Conservation (phyloP, 2,797 vertebrate species). For the Chrysocyon brachyurus region DNA sequence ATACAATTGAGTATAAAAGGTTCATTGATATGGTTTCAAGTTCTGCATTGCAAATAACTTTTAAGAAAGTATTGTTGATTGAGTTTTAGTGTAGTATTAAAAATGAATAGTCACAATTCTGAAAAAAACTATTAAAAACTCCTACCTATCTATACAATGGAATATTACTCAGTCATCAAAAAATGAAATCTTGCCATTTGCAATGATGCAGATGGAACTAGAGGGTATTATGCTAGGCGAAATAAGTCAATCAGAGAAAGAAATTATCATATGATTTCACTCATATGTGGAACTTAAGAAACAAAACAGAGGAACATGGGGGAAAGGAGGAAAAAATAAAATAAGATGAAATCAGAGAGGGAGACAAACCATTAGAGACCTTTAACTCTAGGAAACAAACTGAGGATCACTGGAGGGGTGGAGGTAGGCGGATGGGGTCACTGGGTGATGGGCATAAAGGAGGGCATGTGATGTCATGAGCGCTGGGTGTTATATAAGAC, state of each 20-base stretch:
- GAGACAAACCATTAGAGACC: no score
- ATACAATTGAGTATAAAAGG: not conserved
- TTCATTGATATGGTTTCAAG: not conserved
- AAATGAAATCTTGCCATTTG: not conserved
- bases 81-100: not conserved
- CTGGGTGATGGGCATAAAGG: not conserved
- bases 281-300: no score
- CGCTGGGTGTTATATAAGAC: not conserved
- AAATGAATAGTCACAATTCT: conserved; percentile 15
- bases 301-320: no score
- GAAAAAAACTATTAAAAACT: not conserved
- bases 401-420: no score
- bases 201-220: not conserved
- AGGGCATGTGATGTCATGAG: not conserved
- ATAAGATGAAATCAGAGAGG: no score
- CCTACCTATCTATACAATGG: not conserved
- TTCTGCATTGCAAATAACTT: not conserved
- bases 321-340: no score
- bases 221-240: not conserved
- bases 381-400: no score
- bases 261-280: no score
- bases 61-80: not conserved
- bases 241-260: no score
- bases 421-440: not conserved
- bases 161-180: not conserved